Base-by-base conservation (phyloP, 2,113 vertebrate genomes). In the Fulica atra region DNA sequence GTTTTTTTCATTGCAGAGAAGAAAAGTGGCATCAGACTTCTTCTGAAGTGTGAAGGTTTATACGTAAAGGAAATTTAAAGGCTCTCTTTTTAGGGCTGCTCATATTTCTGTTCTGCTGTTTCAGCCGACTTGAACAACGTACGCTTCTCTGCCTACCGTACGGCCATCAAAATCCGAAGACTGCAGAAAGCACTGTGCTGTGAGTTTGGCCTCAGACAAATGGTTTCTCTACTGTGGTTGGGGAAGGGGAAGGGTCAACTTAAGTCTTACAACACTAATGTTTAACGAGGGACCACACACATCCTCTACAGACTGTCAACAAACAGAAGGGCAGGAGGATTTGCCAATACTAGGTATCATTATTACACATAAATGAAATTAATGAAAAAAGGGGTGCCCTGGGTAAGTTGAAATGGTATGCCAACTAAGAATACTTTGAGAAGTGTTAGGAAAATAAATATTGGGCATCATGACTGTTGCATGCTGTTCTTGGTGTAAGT, bases 91-190 rank as follows among this genome's bases (percentile, higher is more conserved):
- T 57, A 90, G 36, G 42, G 42, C 42, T 9, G 8, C 88, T 94
- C 31, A 88, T 5, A 8, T 92, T 91, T 83, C 68, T 96, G 29
- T 57, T 89, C 23, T 97, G 36, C 95, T 71, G 1, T 98, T 98
- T 78, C 97, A 99, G 99, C 98, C 66, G 99, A 99, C 97, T 96
- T 99, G 94, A 99, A 99, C 98, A 99, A 99, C 0, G 99, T 99
- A 40, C 99, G 99, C 79, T 99, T 99, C 98, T 99, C 99, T 21
- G 99, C 99, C 50, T 99, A 99, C 97, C 98, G 99, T 79, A 99
- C 99, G 2, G 99, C 99, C 74, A 99, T 99, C 98, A 99, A 99
- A 98, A 99, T 99, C 94, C 99, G 99, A 72, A 98, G 99, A 61
- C 98, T 99, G 48, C 99, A 99, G 95, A 99, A 99, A 92, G 99